Evolutionary conservation across 2,888 invertebrate genomes (phyloP), one percentile per base, ranked within the genome.

Genomic region (Priocnemis perturbator): DNA sequence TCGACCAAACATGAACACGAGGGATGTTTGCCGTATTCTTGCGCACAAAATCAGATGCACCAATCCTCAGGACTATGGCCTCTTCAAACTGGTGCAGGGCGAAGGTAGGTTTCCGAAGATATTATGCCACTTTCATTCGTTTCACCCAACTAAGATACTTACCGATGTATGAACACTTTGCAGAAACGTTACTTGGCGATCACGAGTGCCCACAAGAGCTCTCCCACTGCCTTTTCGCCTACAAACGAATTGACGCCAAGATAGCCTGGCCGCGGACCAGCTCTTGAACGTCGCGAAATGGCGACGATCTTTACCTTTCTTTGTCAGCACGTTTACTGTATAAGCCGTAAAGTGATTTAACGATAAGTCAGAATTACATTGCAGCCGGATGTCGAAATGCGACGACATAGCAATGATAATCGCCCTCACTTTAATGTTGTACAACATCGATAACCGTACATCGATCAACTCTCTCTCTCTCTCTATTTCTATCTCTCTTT

Each of bases 41-140:
- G 98, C 98, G 17, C 97, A 98, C 88, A 97, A 98, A 86, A 96
- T 97, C 67, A 94, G 96, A 85, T 97, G 98, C 80, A 98, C 98
- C 67, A 98, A 98, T 90, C 97, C 98, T 19, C 97, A 98, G 90
- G 98, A 98, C 89, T 98, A 97, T 87, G 97, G 96, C 64, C 92
- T 98, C 64, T 98, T 96, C 87, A 94, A 96, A 76, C 90, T 98
- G 70, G 95, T 96, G 66, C 95, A 97, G 86, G 97, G 97, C 81
- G 95, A 97, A 92, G 96, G 96, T 96, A 76, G 3, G 50, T 19
- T n/a, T 5, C 5, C 5, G 2, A 5, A 1, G 15, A 50, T 4
- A 2, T 50, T 50, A 17, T 15, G 7, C 3, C n/a, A 19, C n/a
- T n/a, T 50, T 17, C 7, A 17, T 11, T 17, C 7, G 19, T 9